Conservation (phyloP, 2,888 invertebrate species). For the Synergus umbraculus region DNA sequence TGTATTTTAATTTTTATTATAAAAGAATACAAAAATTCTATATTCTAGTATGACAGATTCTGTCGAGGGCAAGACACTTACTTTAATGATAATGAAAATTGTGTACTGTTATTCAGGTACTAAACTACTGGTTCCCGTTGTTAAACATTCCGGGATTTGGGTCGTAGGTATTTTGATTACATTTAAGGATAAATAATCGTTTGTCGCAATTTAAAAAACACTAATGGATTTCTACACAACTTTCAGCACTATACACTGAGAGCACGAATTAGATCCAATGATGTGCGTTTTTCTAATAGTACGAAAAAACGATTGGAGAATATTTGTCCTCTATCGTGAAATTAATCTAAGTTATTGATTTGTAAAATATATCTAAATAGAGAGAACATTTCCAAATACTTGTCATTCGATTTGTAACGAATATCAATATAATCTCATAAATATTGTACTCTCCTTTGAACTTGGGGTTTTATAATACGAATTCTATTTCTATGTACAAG, state of each 20-base stretch:
- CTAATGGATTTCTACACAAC: neutral
- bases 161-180: neutral
- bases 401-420: slow-evolving; percentile 21
- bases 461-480: slow-evolving; percentile 20
- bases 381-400: slow-evolving; percentile 23
- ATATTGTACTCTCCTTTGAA: slow-evolving; percentile 42
- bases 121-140: slow-evolving; percentile 49
- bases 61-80: slow-evolving; percentile 49
- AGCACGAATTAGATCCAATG: slow-evolving; percentile 1
- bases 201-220: neutral
- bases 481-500: slow-evolving; percentile 28
- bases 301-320: neutral
- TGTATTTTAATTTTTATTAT: neutral
- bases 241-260: neutral
- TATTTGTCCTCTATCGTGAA: neutral
- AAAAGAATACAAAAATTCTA: slow-evolving; percentile 20
- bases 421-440: slow-evolving; percentile 35
- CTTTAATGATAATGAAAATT: slow-evolving; percentile 55
- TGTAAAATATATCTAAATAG: slow-evolving; percentile 21
- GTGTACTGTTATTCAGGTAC: slow-evolving; percentile 69
- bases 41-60: slow-evolving; percentile 3
- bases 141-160: neutral
- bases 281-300: neutral
- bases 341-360: slow-evolving; percentile 10
- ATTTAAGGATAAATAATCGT: neutral